Evolutionary conservation across 64 coral and sea anemone species (phyloP).

Genomic region (Trachythela sp.): DNA sequence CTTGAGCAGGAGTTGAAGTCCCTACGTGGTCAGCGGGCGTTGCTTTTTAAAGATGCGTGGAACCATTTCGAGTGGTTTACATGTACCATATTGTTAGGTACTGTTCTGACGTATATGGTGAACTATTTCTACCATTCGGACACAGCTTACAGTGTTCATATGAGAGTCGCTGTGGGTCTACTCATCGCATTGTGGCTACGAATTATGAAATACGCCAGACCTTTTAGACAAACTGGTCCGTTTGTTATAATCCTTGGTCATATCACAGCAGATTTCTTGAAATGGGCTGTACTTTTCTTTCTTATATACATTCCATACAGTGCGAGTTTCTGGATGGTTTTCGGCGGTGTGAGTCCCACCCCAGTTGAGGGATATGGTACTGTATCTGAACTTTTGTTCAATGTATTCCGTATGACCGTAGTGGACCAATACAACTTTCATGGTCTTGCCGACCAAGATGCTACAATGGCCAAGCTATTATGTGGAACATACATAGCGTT

Average conservation of each 20-base stretch:
- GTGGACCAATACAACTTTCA: slow-evolving; percentile 4
- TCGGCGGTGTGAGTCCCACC: slow-evolving; percentile 36
- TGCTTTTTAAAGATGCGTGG: slow-evolving; percentile 19
- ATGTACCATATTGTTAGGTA: slow-evolving; percentile 41
- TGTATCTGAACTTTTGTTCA: background rate
- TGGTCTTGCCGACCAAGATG: background rate
- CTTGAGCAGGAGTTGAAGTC: slow-evolving; percentile 51
- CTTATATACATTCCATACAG: slow-evolving; percentile 90
- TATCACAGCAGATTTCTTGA: slow-evolving; percentile 76
- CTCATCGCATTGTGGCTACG: slow-evolving; percentile 71
- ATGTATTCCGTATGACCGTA: slow-evolving; percentile 5
- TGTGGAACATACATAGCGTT: slow-evolving; percentile 4
- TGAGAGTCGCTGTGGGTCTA: slow-evolving; percentile 48
- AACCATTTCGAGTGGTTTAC: slow-evolving; percentile 21
- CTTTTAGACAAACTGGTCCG: slow-evolving; percentile 62
- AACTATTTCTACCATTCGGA: background rate
- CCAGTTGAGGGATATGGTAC: slow-evolving; percentile 19
- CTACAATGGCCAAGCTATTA: background rate
- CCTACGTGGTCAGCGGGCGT: slow-evolving; percentile 32
- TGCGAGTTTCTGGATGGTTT: slow-evolving; percentile 98
- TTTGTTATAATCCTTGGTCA: slow-evolving; percentile 77
- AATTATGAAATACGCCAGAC: slow-evolving; percentile 67
- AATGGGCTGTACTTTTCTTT: slow-evolving; percentile 78
- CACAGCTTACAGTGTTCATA: slow-evolving; percentile 37
- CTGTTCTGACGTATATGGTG: background rate